A percentile compares a stretch with the other conserved stretches of the same genome.
These are phyloP conservation scores for Vulpes vulpes DNA, from an alignment of 2,113 vertebrate genomes.

Conservation along the genomic window DNA sequence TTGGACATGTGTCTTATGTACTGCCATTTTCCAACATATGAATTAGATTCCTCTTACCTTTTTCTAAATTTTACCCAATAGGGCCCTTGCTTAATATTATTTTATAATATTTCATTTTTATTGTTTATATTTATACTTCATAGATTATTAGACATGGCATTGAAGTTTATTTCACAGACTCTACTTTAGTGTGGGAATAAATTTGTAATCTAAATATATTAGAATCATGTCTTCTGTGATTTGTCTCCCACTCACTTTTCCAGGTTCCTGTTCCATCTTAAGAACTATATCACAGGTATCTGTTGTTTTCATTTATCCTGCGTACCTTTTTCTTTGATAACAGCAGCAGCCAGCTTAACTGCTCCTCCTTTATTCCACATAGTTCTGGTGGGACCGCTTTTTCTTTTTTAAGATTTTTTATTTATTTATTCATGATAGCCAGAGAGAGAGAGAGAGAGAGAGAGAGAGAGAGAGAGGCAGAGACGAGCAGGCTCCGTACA, in stretches of 20 bases:
- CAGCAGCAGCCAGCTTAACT: background rate
- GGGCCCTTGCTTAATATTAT: background rate
- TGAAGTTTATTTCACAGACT: background rate
- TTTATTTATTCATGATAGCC: no score
- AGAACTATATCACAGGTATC: background rate
- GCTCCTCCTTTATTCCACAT: background rate
- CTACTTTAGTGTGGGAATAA: background rate
- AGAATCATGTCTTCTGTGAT: background rate
- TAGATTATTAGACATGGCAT: background rate
- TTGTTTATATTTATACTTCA: background rate
- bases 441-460: no score
- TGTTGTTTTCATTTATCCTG: background rate
- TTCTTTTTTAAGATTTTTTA: no score
- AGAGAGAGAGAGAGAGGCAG: no score
- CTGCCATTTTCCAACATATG: background rate
- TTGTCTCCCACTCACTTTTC: background rate
- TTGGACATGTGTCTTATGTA: background rate
- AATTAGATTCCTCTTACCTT: background rate
- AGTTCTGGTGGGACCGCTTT: background rate
- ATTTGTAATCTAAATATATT: background rate
- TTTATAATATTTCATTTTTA: constrained; percentile 9
- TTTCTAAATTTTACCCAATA: background rate
- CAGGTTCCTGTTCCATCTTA: background rate
- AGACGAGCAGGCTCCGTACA: no score
- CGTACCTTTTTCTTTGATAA: background rate